Evolutionary conservation across 1,140 invertebrate genomes (phyloP), one percentile per base, ranked within the genome.

Genomic region (Acromyrmex echinatior): DNA sequence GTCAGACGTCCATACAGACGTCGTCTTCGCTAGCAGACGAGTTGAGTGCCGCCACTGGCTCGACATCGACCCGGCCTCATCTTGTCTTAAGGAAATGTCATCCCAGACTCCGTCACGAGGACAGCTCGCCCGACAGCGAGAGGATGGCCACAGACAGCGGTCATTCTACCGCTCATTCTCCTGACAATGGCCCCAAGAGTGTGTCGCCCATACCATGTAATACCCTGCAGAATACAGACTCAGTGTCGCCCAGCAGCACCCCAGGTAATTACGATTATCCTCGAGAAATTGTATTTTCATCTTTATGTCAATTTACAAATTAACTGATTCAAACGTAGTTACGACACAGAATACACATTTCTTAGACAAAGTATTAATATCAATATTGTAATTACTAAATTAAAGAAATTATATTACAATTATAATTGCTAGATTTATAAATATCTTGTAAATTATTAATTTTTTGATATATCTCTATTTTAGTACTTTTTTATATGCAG

Each of bases 81-180:
- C 96, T 98, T 81, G 95, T 98, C 56, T 96, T 98, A 80, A 96
- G 98, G 77, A 98, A 98, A 93, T 98, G 97, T 86, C 95, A 95
- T 78, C 91, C 93, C 21, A 91, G 93, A 81, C 94, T 98, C 16
- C 96, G 97, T 89, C 97, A 98, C 90, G 97, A 98, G 92, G 98
- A 98, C 90, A 97, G 97, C 53, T 98, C 97, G 74, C 98, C 98
- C 16, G 98, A 98, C 90, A 98, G 97, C n/a, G 98, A 98, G 91
- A 96, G 97, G 70, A 96, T 98, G 90, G 97, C 98, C 81, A 97
- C 97, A 90, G 98, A 99, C 92, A 98, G 98, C 87, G 98, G 98
- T 9, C 97, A 98, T 94, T 98, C 98, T 71, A 98, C 98, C 1
- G 98, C 98, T 35, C 98, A 98, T 94, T 98, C 98, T 0, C 98